Base-by-base conservation (phyloP, 2,797 vertebrate species). In the Melanotaenia maccullochi region DNA sequence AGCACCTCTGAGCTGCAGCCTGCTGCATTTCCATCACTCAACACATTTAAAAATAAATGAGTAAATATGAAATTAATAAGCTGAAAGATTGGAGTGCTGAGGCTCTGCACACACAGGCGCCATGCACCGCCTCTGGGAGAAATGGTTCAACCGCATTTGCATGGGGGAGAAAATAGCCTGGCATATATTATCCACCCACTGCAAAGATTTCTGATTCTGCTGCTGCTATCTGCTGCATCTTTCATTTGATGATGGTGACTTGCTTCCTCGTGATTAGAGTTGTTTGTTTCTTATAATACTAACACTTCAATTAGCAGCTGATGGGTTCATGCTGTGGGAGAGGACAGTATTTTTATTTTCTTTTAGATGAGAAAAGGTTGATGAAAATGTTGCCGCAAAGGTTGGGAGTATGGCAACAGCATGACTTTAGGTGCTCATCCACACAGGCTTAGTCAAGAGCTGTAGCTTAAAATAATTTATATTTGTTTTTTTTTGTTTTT, bases 61-160 rank as follows among this genome's bases (percentile, higher is more conserved):
- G 88, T 92, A 92, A 93, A 94, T 94, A 93, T 85, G 90, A 93
- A 93, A 92, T 93, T 86, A 94, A 93, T 92, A 89, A 90, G 86
- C 82, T 85, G 85, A 83, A 86, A 86, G 87, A 92, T 87, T 89
- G 83, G 44, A 81, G 85, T 32, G 54, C 62, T 11, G 35, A 71
- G 83, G 72, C 81, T 75, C 72, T 40, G 82, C 72, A 69, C 70
- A 71, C 78, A 71, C 79, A n/a, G 75, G 18, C 60, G 13, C 73
- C 42, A 51, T 8, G 71, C 60, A 18, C 61, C 42, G 76, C 85
- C 80, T 76, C 83, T 66, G 84, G 90, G 82, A 87, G 76, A 85
- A 77, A 86, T 20, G 75, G 64, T 82, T 90, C 72, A 71, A 80
- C 81, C 68, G 3, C 75, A 92, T 93, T 92, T 86, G 87, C 90